phyloP scores from a whole-genome alignment of 2,113 vertebrate genomes.

The Pseudopodoces humilis region DNA sequence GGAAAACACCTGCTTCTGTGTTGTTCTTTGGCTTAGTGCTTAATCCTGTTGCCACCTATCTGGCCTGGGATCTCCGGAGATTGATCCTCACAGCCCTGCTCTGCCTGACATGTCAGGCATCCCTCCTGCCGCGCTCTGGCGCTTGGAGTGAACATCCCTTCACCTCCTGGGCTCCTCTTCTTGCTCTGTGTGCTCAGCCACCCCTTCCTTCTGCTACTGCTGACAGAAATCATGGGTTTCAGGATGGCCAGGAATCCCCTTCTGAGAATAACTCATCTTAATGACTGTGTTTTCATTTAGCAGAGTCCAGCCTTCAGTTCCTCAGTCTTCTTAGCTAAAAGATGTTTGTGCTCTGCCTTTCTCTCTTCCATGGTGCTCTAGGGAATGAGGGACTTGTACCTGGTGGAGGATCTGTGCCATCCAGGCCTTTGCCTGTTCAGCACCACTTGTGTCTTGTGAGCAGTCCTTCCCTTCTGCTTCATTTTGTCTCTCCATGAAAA shows the following conservation, averaged over 20 bases:
- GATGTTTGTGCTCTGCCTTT: accelerated
- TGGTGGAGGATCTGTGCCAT: not conserved
- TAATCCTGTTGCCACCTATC: not conserved
- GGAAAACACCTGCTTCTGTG: not conserved
- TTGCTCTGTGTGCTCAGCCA: not conserved
- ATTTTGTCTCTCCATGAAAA: not conserved
- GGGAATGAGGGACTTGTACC: not conserved
- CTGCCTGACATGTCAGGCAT: not conserved
- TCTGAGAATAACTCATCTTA: not conserved
- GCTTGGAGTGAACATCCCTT: not conserved
- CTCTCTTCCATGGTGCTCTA: not conserved
- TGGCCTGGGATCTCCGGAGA: not conserved
- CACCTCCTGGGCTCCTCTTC: not conserved
- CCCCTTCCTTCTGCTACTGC: not conserved
- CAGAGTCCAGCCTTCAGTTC: not conserved
- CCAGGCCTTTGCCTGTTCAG: not conserved
- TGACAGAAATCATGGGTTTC: not conserved
- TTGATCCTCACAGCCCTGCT: not conserved
- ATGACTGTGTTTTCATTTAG: not conserved
- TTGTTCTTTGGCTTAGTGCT: not conserved
- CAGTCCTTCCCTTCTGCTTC: not conserved
- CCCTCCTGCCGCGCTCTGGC: not conserved
- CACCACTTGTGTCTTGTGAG: not conserved
- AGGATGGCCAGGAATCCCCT: not conserved
- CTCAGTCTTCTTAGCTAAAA: not conserved